Evolutionary conservation across 30 jellyfish, hydroid and myxozoan genomes (phyloP).

Genomic region (Hydractinia symbiolongicarpus): DNA sequence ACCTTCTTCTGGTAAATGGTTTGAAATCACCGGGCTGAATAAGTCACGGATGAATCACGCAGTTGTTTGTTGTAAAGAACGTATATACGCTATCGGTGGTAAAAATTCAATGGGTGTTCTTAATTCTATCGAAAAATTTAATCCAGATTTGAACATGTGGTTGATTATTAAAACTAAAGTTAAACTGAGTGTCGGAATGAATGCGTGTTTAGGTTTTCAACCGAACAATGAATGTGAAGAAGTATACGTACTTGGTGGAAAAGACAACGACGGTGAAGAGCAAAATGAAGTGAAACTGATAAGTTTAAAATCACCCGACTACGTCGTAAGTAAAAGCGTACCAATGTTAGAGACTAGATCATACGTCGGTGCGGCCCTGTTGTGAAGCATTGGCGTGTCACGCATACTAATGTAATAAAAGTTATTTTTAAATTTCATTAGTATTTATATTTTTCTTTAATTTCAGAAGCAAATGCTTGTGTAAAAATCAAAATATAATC

Average conservation of each 20-base stretch:
- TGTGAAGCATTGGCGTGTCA: not conserved
- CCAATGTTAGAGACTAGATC: slow-evolving; percentile 44
- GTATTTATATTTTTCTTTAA: no score
- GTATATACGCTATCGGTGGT: slow-evolving; percentile 91
- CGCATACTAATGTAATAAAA: no score
- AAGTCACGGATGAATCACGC: slow-evolving; percentile 85
- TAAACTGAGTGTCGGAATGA: slow-evolving; percentile 47
- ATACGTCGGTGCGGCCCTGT: slow-evolving; percentile 42
- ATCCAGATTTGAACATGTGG: slow-evolving; percentile 88
- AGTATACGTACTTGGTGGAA: slow-evolving; percentile 60
- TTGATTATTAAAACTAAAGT: slow-evolving; percentile 50
- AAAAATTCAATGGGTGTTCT: slow-evolving; percentile 53
- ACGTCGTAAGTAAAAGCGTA: slow-evolving; percentile 19
- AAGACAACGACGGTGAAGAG: slow-evolving; percentile 32
- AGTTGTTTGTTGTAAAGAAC: slow-evolving; percentile 45
- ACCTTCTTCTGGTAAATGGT: slow-evolving; percentile 58
- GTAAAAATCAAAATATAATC: no score
- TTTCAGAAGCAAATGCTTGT: no score
- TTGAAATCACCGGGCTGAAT: slow-evolving; percentile 65
- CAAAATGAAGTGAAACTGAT: slow-evolving; percentile 41
- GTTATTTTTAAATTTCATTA: no score
- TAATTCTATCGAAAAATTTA: slow-evolving; percentile 67
- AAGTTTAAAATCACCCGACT: slow-evolving; percentile 55
- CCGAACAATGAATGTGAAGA: slow-evolving; percentile 39
- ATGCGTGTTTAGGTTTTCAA: slow-evolving; percentile 35